Base-by-base conservation (phyloP, 2,113 vertebrate genomes). In the Solea senegalensis region DNA sequence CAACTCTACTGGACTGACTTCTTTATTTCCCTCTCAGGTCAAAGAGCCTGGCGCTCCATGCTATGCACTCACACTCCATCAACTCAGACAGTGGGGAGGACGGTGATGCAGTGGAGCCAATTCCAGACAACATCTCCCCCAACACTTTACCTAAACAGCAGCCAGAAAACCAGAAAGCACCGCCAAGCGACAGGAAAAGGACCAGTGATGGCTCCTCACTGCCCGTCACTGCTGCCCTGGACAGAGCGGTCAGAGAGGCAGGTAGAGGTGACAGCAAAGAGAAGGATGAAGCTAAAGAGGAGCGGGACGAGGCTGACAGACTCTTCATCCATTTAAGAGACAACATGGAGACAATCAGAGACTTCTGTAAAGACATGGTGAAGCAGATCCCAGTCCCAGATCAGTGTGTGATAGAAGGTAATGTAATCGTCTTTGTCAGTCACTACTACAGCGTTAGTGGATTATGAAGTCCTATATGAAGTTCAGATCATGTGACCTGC, bases 361-460 rank as follows among this genome's bases (percentile, higher is more conserved):
- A 92, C 0, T 98, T 95, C 13, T 95, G 94, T 53, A 3, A 65
- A 13, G 95, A 96, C 82, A 93, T 95, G 69, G 69, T 91, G 41
- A 94, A 87, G 88, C 95, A 86, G 87, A 95, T 98, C 68, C 96
- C 97, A 6, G 51, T 94, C 45, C 97, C 97, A 0, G 94, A 99
- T 5, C 95, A 96, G 41, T 98, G 97, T 72, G 82, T 94, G 57
- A 94, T 98, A 44, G 96, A 99, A 96, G 97, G 97, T 99, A 95
- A 82, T 45, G 45, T 54, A 26, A 45, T 5, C 3, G 8, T 45
- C 9, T 10, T 10, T 45, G 8, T 45, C 12, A 45, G 44, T 45
- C 44, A 45, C 3, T 34, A 34, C 34, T 34, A 6, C 34, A 34
- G 21, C 21, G 21, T 21, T 21, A 21, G 21, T 21, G 21, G 21